A percentile compares a stretch with the other conserved stretches of the same genome.
phyloP scores from a whole-genome alignment of 2,113 vertebrate genomes.

The Xiphophorus couchianus region DNA sequence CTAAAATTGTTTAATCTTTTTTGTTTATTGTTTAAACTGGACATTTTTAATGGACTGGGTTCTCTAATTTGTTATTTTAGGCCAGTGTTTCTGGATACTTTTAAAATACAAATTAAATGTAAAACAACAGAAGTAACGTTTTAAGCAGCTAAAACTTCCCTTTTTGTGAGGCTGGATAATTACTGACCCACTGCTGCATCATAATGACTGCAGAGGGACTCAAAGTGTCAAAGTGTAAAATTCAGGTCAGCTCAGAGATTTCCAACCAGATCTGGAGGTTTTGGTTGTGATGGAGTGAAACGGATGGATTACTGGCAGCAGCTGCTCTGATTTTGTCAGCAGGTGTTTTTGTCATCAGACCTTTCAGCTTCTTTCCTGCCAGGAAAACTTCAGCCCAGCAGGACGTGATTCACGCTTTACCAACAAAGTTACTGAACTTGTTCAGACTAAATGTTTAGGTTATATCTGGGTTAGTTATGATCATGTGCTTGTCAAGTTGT shows the following conservation, averaged over 20 bases:
- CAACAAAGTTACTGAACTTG: neutral
- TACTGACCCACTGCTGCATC: too few relatives aligned
- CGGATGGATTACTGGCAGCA: constrained; percentile 25
- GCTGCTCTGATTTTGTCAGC: constrained; percentile 38
- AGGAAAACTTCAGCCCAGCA: neutral
- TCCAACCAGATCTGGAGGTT: neutral
- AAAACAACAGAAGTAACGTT: too few relatives aligned
- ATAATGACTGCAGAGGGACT: neutral
- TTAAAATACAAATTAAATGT: too few relatives aligned
- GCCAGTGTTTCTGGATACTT: too few relatives aligned
- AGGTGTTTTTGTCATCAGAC: constrained; percentile 62
- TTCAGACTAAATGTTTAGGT: neutral
- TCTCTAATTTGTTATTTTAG: too few relatives aligned
- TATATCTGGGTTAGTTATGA: neutral
- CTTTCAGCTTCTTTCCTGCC: constrained; percentile 3
- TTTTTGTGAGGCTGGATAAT: too few relatives aligned
- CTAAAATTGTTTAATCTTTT: too few relatives aligned
- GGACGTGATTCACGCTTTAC: neutral
- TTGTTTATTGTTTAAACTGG: too few relatives aligned
- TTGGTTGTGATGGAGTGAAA: neutral
- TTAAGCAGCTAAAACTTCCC: too few relatives aligned
- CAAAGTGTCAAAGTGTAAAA: neutral
- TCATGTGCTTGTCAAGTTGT: neutral
- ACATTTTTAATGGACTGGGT: too few relatives aligned
- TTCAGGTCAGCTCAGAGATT: neutral